phyloP scores from a whole-genome alignment of 2,113 vertebrate genomes.

The Neolamprologus kungweensis region DNA sequence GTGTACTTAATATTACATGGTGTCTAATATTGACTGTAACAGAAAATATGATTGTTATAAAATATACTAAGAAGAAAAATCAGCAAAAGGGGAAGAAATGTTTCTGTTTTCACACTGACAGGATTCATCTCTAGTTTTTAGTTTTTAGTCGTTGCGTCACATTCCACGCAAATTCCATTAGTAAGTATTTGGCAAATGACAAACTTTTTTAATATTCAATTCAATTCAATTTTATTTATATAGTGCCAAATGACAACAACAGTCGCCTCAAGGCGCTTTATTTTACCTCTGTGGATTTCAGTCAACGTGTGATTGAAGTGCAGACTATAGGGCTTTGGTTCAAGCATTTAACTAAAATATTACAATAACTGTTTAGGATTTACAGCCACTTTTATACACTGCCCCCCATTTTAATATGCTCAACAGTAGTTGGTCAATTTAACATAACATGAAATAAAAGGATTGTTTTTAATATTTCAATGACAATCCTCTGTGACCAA shows the following conservation, averaged over 20 bases:
- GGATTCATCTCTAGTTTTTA: background rate
- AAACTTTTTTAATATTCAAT: background rate
- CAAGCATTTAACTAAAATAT: background rate
- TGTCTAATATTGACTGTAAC: background rate
- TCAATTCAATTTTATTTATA: background rate
- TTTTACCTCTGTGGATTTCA: background rate
- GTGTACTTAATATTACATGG: background rate
- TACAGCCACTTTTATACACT: background rate
- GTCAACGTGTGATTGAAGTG: background rate
- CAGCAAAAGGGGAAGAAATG: background rate
- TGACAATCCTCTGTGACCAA: background rate
- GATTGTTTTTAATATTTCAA: background rate
- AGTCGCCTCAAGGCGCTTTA: background rate
- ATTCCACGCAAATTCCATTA: fast-evolving
- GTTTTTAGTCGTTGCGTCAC: background rate
- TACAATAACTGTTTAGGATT: background rate
- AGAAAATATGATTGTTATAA: background rate
- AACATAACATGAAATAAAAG: background rate
- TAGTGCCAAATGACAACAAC: background rate
- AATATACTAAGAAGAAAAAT: background rate
- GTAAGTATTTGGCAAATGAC: background rate
- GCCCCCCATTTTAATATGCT: background rate
- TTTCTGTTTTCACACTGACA: background rate
- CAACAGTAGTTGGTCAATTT: background rate
- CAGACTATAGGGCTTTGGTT: background rate